Conservation (phyloP, 2,113 vertebrate species). For the Rhipidura dahli region DNA sequence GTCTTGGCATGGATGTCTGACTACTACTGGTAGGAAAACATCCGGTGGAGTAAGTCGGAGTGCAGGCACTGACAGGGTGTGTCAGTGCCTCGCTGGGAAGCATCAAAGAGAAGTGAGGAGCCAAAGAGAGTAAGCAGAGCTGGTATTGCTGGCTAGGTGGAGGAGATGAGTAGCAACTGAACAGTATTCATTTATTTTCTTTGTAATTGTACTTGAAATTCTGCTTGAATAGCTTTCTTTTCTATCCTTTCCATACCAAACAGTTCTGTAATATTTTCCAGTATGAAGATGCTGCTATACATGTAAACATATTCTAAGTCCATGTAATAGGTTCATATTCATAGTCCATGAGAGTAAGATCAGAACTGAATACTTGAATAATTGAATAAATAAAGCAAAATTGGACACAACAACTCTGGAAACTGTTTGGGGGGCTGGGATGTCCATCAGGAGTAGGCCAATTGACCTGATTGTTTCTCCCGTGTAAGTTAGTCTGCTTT, state of each 20-base stretch:
- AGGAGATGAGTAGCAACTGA: not conserved
- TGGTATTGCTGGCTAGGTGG: not conserved
- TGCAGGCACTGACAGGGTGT: not conserved
- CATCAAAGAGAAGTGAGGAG: not conserved
- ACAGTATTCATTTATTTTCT: not conserved
- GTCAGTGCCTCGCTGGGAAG: not conserved
- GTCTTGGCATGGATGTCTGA: fast-evolving
- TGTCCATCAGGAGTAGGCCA: not conserved
- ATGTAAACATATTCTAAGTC: not conserved
- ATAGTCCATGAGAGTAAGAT: not conserved
- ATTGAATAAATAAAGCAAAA: not conserved
- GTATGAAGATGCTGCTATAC: not conserved
- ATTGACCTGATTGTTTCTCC: not conserved
- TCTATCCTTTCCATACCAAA: not conserved
- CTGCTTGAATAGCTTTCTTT: not conserved
- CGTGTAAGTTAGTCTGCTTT: not conserved
- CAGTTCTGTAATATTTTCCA: not conserved
- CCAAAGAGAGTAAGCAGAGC: not conserved
- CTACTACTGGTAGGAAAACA: fast-evolving
- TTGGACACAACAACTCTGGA: not conserved
- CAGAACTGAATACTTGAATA: not conserved
- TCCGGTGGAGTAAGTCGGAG: not conserved
- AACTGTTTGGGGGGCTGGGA: not conserved
- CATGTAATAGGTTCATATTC: not conserved
- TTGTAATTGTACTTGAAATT: not conserved